Base-by-base conservation (phyloP, 2,113 vertebrate species). In the Heteronetta atricapilla region DNA sequence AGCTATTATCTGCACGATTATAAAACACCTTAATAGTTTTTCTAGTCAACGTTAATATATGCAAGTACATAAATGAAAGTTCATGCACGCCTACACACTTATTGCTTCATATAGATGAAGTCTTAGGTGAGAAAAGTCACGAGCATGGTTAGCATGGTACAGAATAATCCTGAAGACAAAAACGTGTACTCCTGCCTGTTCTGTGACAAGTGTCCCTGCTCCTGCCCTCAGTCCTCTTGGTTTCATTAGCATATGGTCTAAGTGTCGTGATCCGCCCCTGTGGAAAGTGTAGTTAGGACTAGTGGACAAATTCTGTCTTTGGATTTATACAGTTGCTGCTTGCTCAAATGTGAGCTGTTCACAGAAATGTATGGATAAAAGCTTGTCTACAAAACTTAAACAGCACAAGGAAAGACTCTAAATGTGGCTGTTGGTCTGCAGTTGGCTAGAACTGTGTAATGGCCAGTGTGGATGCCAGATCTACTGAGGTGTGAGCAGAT, bases 201-300 rank as follows among this genome's bases (percentile, higher is more conserved):
- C 75, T 60, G 53, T 78, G 16, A 44, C 14, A 31, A 8, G 10
- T 34, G 13, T 52, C 31, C n/a, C 59, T 62, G 25, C 38, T 88
- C 19, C 79, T 81, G 25, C 29, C 16, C 28, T 8, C 28, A 52
- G 19, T 17, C 59, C 23, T 40, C 63, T n/a, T 55, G 44, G 25
- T n/a, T 50, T 75, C 46, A 3, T 55, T 38, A 23, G 28, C 31
- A 28, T 10, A 11, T 5, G 36, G 4, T 6, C 0, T 6, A 14
- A 29, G 36, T 12, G 36, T 25, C 20, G 1, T 22, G 8, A 16
- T 19, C 25, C 59, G 80, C 28, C 66, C n/a, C 31, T 10, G 20
- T 48, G 26, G 42, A 29, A 36, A 59, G 22, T 0, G 0, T 34
- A 33, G 29, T 8, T 17, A 16, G 38, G 36, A 26, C 40, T 31